Evolutionary conservation across 2,113 vertebrate genomes (phyloP), one percentile per base, ranked within the genome.

Genomic region (Hydrochoerus hydrochaeris): DNA sequence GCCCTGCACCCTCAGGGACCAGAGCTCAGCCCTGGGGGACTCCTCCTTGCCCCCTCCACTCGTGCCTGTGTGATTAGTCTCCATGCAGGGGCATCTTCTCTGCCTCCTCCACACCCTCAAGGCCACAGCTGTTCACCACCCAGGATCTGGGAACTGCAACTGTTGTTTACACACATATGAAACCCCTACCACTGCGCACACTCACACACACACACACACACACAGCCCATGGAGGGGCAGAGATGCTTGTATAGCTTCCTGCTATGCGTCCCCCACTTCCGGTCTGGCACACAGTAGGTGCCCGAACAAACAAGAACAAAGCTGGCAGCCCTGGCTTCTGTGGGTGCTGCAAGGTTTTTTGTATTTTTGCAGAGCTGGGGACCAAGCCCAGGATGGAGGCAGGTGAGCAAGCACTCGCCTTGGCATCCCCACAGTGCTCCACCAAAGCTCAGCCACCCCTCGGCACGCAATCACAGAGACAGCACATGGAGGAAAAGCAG

Each of bases 401-500:
- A 13, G 62, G 3, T 26, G 32, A 24, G 44, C 6, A 44, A 58
- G 28, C 30, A 7, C 12, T 57, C 49, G n/a, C 30, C 14, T n/a
- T 32, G 1, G 54, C 60, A 5, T 71, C 22, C 49, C 14, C 28
- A 3, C 60, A 58, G n/a, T 35, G 12, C 52, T 24, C 49, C 88
- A 52, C 32, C 22, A 24, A 80, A 65, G 38, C n/a, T 71, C 38
- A 46, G 46, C 57, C 30, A 17, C 44, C 32, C 19, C 67, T 49
- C 14, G 32, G 14, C 1, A 86, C 4, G 12, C 88, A 75, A 85
- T n/a, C 94, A 85, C 5, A 0, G 38, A 24, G 71, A 35, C 13
- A 32, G 41, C 58, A 49, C 26, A 58, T 17, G 1, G 8, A 90
- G 54, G 11, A 77, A 95, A 98, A 95, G 86, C 87, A 98, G 95